Conservation (phyloP, 2,113 vertebrate species). For the Saimiri boliviensis region DNA sequence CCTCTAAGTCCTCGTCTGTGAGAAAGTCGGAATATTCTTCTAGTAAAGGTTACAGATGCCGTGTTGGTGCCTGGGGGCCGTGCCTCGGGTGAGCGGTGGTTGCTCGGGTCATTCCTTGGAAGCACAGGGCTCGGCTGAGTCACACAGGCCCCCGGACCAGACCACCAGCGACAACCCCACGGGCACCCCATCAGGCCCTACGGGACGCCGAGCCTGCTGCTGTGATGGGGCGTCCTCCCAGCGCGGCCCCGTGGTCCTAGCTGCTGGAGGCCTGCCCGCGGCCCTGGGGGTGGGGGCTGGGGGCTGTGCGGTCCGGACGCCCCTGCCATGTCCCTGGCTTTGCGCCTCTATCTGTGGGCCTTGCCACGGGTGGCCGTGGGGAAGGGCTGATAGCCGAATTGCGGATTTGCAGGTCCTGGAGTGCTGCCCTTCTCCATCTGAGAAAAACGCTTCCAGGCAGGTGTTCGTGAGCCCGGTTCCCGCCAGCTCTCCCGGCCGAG, state of each 20-base stretch:
- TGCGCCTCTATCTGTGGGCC: background rate
- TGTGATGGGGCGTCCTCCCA: accelerated
- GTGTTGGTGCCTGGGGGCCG: accelerated
- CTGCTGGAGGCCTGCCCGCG: background rate
- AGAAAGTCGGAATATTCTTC: background rate
- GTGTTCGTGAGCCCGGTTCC: background rate
- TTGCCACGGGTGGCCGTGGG: accelerated
- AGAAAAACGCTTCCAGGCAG: constrained; percentile 1
- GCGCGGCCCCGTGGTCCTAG: background rate
- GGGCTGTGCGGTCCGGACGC: background rate
- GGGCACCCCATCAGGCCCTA: background rate
- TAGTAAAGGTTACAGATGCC: background rate
- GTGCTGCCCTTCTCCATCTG: background rate
- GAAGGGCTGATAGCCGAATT: background rate
- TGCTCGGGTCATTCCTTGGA: background rate
- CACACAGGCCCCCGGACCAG: background rate
- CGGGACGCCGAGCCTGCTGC: background rate
- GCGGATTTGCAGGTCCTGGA: background rate
- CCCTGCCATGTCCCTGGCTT: background rate
- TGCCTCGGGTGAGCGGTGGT: accelerated
- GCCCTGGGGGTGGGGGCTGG: too few relatives aligned
- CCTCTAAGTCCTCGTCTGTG: accelerated
- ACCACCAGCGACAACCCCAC: accelerated
- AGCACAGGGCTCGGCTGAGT: background rate
- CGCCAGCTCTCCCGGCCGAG: background rate